Base-by-base conservation (phyloP, 2,888 invertebrate species). In the Melangyna quadrimaculata region DNA sequence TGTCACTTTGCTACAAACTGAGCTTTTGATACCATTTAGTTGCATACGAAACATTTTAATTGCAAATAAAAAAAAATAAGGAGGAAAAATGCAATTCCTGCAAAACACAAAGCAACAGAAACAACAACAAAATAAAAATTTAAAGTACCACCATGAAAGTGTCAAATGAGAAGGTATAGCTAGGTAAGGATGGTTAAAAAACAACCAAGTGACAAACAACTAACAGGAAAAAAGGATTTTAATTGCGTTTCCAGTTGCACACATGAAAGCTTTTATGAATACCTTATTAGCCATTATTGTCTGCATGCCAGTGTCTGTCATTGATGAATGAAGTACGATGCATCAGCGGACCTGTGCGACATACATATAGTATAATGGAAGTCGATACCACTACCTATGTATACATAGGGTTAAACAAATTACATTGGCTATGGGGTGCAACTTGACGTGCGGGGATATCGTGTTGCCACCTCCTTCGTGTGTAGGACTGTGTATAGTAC, bases 201-300 rank as follows among this genome's bases (percentile, higher is more conserved):
- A 75, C 67, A 65, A 29, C 1, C 19, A 78, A 17, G n/a, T 32
- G 55, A 70, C 45, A 57, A 48, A 32, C 72, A 61, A 51, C 51
- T 70, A 69, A 78, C 78, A 83, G 63, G 70, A 70, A 70, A 63
- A 84, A 73, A 61, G 79, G 74, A 75, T 69, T 79, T 79, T 78
- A 75, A 79, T 84, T 84, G 71, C 84, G 73, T 79, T 84, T 79
- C 57, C 84, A 84, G 71, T 79, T 79, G 75, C 79, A 84, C 40
- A 63, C 63, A 61, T 74, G 83, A 75, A 72, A 59, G 84, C 84
- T 84, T 84, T 79, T 79, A 84, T 84, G 84, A 84, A 84, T 79
- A 79, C 84, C 84, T 84, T 84, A 84, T 84, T 84, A 84, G 84
- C 79, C 75, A 79, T 78, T 70, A 83, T 83, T 83, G 84, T 84